Conservation (phyloP, 2,113 vertebrate species). For the Prunella fulvescens region DNA sequence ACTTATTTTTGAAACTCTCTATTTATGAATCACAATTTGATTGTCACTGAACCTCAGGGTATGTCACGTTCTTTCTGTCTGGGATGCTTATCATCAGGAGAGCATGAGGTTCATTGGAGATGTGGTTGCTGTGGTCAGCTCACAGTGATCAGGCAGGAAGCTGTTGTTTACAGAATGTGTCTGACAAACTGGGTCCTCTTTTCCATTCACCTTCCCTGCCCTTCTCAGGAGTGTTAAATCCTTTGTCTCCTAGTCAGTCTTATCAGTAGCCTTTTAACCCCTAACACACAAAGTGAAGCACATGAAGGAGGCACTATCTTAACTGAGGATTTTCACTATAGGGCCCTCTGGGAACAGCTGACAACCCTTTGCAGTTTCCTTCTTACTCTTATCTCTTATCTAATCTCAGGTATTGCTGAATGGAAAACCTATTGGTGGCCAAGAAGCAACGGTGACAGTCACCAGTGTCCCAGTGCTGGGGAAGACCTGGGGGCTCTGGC, state of each 20-base stretch:
- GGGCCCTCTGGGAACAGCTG: not conserved
- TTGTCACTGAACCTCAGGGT: not conserved
- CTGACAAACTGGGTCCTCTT: not conserved
- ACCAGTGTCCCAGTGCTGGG: not conserved
- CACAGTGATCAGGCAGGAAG: rapidly evolving
- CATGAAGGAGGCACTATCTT: not conserved
- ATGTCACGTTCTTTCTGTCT: not conserved
- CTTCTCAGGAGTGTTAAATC: not conserved
- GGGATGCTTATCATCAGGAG: not conserved
- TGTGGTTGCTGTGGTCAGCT: not conserved
- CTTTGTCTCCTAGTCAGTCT: not conserved
- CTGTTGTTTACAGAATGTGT: not conserved
- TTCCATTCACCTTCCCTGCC: not conserved
- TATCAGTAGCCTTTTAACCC: not conserved
- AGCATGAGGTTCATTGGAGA: not conserved
- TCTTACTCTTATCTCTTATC: not conserved
- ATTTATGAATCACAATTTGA: not conserved
- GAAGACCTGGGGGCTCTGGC: not conserved
- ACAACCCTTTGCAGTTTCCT: not conserved
- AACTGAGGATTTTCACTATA: not conserved
- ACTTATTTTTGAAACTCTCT: not conserved
- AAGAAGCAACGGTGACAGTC: not conserved
- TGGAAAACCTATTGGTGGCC: not conserved
- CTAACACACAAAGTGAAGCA: not conserved
- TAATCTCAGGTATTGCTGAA: not conserved